phyloP scores from a whole-genome alignment of 1,140 invertebrate species.

The Heliconius melpomene region DNA sequence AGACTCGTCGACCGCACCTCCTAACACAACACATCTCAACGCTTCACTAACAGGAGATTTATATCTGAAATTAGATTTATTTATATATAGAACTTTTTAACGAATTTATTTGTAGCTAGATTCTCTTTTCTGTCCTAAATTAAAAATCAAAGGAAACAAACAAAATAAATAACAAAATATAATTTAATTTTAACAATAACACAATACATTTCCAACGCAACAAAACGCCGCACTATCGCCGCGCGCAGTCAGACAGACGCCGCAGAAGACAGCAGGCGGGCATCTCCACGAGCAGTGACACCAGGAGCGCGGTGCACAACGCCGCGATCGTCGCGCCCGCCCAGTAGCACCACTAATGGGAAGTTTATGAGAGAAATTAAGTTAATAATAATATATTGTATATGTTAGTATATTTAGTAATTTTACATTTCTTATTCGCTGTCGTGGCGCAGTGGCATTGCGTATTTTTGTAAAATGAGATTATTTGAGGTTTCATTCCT shows the following conservation, averaged over 20 bases:
- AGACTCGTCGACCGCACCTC: too few species aligned
- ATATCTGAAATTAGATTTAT: too few species aligned
- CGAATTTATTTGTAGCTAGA: too few species aligned
- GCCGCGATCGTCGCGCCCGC: conserved; percentile 53
- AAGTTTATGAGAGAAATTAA: neutral
- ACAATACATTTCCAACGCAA: neutral
- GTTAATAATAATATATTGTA: too few species aligned
- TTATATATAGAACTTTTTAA: too few species aligned
- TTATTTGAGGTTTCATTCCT: too few species aligned
- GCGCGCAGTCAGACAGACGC: conserved; percentile 61
- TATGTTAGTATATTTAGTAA: too few species aligned
- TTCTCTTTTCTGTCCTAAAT: too few species aligned
- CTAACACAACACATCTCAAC: too few species aligned
- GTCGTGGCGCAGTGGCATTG: too few species aligned
- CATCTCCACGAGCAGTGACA: conserved; percentile 68
- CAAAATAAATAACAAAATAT: neutral
- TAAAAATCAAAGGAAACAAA: neutral
- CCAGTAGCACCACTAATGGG: conserved; percentile 62
- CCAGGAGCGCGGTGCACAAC: conserved; percentile 45
- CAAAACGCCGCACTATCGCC: conserved; percentile 34
- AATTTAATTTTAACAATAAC: neutral
- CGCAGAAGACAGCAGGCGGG: conserved; percentile 66
- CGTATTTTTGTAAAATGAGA: too few species aligned
- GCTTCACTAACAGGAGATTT: too few species aligned
- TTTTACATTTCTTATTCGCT: neutral